These are phyloP conservation scores for Melanostoma mellinum DNA, from an alignment of 2,888 invertebrate genomes.

Conservation along the genomic window DNA sequence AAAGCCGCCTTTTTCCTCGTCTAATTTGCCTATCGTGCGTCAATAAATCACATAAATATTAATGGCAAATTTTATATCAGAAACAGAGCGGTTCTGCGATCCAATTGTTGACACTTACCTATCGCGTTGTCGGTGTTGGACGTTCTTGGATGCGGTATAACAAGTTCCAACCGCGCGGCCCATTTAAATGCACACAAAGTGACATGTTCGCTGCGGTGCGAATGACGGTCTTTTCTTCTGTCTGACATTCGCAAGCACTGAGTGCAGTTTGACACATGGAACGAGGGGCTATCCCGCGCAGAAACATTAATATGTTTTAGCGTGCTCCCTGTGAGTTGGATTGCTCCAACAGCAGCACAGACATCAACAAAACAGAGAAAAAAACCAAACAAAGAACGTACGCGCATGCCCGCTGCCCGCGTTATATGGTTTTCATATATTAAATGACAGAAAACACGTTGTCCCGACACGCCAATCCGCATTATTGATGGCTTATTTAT, in stretches of 20 bases:
- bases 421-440: constrained; percentile 73
- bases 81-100: constrained; percentile 39
- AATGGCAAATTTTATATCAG: constrained; percentile 55
- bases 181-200: constrained; percentile 43
- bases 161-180: constrained; percentile 21
- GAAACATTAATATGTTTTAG: constrained; percentile 41
- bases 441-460: constrained; percentile 76
- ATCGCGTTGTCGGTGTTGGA: neutral
- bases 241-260: constrained; percentile 24
- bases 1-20: constrained; percentile 37
- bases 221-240: constrained; percentile 52
- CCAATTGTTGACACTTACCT: constrained; percentile 50
- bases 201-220: constrained; percentile 37
- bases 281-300: constrained; percentile 22
- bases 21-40: constrained; percentile 68
- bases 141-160: neutral
- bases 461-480: constrained; percentile 75
- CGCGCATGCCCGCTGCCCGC: constrained; percentile 32
- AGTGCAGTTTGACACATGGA: constrained; percentile 12
- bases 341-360: neutral
- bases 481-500: constrained; percentile 76
- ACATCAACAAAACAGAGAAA: constrained; percentile 8
- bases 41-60: constrained; percentile 73
- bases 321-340: constrained; percentile 15
- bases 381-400: constrained; percentile 52